Percentiles rank a stretch among this genome's conserved stretches.
Conservation (phyloP, 2,113 vertebrate genomes). For the Tamias sibiricus region DNA sequence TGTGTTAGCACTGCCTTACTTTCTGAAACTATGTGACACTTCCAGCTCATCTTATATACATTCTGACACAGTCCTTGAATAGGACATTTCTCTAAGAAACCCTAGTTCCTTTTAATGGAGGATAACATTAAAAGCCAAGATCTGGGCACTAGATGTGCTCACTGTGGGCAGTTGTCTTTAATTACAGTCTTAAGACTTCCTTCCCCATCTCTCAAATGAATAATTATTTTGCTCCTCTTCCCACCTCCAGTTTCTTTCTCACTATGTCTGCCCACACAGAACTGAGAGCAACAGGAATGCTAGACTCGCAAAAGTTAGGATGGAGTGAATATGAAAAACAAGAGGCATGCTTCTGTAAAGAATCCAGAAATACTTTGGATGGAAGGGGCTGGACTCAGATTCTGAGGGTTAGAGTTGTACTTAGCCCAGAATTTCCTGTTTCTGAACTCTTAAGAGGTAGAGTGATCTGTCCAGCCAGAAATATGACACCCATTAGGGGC, state of each 20-base stretch:
- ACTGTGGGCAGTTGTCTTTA: conserved; percentile 57
- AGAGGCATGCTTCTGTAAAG: background rate
- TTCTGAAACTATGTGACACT: background rate
- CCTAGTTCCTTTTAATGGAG: background rate
- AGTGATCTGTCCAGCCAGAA: background rate
- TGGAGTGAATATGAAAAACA: background rate
- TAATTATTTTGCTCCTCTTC: conserved; percentile 58
- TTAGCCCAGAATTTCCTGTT: background rate
- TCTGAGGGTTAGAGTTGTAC: background rate
- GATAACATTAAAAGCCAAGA: conserved; percentile 40
- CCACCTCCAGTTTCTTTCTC: conserved; percentile 45
- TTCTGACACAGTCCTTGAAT: background rate
- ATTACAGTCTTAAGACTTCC: conserved; percentile 61
- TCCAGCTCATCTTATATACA: background rate
- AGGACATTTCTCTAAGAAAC: background rate
- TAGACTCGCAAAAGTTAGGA: background rate
- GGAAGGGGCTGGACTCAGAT: background rate
- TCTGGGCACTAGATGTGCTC: background rate
- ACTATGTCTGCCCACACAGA: conserved; percentile 37
- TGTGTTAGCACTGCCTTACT: background rate
- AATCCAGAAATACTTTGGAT: background rate
- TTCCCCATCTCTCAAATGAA: conserved; percentile 50
- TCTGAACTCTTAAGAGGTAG: background rate
- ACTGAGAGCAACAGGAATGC: conserved; percentile 21
- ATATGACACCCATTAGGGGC: background rate